Base-by-base conservation (phyloP, 2,888 invertebrate species). In the Dynastes tityus region DNA sequence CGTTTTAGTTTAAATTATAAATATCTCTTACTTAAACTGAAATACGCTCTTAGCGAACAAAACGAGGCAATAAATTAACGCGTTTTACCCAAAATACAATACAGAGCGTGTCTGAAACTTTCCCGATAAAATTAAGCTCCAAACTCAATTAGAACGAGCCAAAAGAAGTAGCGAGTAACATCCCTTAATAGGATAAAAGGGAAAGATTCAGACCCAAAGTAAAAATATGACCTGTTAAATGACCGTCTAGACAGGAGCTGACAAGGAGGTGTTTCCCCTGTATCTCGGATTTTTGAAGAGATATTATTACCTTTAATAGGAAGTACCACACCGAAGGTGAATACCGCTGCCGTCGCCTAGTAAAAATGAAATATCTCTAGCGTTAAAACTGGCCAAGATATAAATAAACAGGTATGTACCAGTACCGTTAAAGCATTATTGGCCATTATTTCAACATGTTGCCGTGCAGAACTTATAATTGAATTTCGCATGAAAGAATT, bases 371-470 rank as follows among this genome's bases (percentile, higher is more conserved):
- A 68, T 68, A 68, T 68, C 45, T 68, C 45, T 49, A 22, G 22
- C 68, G 49, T 49, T 16, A 27, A 68, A 68, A 49, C 49, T 27
- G 68, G 11, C 68, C 65, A 13, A 45, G 49, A 49, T 27, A 68
- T 40, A 49, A 49, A 49, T 68, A 68, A 16, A 68, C 49, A 68
- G 45, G 32, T 32, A 22, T 22, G 65, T 49, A 45, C 68, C 64
- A 63, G 51, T 63, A 73, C 29, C 55, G 79, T 51, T 51, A 68
- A 79, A 67, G 84, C 84, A 85, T 85, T 84, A 85, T 83, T 85
- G 84, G 82, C 84, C 83, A 84, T 85, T 84, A 85, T 83, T 85
- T 85, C 83, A 83, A 82, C 82, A 81, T 81, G 83, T 83, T 85
- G 84, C 84, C 85, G 85, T 84, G 83, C 83, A 78, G 84, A 82